Conservation (phyloP, 2,113 vertebrate genomes). For the Eubucco bourcierii region DNA sequence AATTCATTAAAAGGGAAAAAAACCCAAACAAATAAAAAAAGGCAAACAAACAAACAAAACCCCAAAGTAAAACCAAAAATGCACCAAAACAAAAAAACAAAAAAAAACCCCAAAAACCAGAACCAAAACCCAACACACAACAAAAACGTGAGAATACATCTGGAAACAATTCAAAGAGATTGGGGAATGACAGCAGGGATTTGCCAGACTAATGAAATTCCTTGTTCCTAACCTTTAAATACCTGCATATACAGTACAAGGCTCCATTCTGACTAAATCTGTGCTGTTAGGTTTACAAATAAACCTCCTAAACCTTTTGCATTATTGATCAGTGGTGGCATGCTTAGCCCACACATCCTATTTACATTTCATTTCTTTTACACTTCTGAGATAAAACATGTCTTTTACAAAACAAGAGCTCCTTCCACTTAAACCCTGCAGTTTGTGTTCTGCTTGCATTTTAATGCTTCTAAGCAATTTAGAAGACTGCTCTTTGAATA, state of each 20-base stretch:
- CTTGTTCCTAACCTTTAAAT: conserved; percentile 30
- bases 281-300: conserved; percentile 24
- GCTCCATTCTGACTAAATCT: neutral
- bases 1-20: neutral
- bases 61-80: neutral
- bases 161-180: conserved; percentile 24
- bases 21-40: neutral
- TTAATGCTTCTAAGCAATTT: conserved; percentile 26
- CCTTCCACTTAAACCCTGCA: conserved; percentile 7
- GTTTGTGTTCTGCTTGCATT: conserved; percentile 7
- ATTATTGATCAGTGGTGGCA: conserved; percentile 49
- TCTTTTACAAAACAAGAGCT: conserved; percentile 6
- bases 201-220: conserved; percentile 33
- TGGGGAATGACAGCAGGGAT: conserved; percentile 7
- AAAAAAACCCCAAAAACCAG: no score
- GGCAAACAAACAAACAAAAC: no score
- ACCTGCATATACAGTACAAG: neutral
- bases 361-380: conserved; percentile 36
- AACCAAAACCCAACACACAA: neutral
- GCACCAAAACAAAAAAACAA: neutral
- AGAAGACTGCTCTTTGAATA: conserved; percentile 23
- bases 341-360: neutral
- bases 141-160: neutral
- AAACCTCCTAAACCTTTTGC: conserved; percentile 43
- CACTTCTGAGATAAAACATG: neutral